Evolutionary conservation across 2,113 vertebrate genomes (phyloP).

Genomic region (Puntigrus tetrazona): DNA sequence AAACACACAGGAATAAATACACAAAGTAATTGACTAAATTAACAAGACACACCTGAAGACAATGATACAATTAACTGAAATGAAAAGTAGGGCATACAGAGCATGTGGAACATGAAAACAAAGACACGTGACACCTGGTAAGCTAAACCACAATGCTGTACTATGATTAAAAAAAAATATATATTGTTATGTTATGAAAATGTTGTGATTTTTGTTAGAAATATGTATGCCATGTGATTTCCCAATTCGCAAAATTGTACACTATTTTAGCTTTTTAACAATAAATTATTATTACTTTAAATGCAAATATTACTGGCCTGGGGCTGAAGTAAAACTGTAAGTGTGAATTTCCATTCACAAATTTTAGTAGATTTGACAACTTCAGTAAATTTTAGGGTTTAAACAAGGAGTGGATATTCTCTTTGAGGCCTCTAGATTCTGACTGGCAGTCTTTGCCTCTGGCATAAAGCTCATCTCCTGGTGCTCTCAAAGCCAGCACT

Average conservation of each 20-base stretch:
- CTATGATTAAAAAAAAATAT: neutral
- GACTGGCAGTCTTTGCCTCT: constrained; percentile 32
- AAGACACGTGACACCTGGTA: too few species aligned
- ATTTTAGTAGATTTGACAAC: neutral
- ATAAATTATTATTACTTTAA: neutral
- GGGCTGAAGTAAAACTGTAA: neutral
- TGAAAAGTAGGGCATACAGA: too few species aligned
- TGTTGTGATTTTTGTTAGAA: too few species aligned
- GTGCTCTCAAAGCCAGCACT: constrained; percentile 29
- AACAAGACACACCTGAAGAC: too few species aligned
- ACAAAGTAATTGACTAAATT: too few species aligned
- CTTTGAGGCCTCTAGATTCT: constrained; percentile 41
- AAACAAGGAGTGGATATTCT: constrained; percentile 45
- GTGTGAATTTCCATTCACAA: neutral
- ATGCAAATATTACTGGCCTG: too few species aligned
- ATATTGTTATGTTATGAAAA: too few species aligned
- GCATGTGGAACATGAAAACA: too few species aligned
- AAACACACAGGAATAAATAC: too few species aligned
- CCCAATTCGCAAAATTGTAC: too few species aligned
- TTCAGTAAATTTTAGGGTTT: constrained; percentile 2
- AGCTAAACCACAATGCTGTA: neutral
- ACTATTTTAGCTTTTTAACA: neutral
- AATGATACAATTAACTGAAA: too few species aligned
- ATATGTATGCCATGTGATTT: too few species aligned
- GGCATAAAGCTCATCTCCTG: constrained; percentile 41